Conservation (phyloP, 2,113 vertebrate species). For the Semicossyphus pulcher region DNA sequence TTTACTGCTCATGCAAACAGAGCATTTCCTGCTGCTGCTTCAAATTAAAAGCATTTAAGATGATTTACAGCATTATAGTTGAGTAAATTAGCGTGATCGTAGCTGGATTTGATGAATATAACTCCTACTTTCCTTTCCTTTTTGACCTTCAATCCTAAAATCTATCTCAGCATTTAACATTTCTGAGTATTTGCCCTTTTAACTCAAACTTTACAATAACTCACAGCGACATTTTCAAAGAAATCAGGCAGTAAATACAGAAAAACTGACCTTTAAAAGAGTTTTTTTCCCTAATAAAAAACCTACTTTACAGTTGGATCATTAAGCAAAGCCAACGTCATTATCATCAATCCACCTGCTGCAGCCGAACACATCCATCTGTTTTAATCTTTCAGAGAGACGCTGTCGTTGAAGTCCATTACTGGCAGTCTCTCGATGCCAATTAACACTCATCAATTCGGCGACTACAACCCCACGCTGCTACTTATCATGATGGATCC, state of each 20-base stretch:
- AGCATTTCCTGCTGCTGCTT: no score
- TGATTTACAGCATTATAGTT: no score
- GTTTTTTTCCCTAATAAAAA: background rate
- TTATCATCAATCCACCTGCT: background rate
- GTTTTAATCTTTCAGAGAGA: conserved; percentile 6
- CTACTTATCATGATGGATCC: conserved; percentile 59
- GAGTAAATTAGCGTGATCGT: no score
- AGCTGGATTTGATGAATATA: no score
- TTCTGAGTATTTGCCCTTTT: background rate
- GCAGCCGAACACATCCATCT: conserved; percentile 20
- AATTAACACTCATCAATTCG: conserved; percentile 61
- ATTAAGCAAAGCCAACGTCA: background rate
- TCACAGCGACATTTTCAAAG: background rate
- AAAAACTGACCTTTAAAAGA: conserved; percentile 3
- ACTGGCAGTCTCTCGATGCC: conserved; percentile 31
- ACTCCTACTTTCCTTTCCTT: background rate
- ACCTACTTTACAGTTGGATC: background rate
- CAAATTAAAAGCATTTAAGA: no score
- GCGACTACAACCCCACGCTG: conserved; percentile 23
- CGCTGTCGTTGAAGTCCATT: conserved; percentile 25
- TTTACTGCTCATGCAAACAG: no score
- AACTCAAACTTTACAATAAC: background rate
- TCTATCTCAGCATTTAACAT: background rate
- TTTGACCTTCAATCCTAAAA: no score
- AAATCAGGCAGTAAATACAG: background rate